Evolutionary conservation across 2,113 vertebrate species (phyloP), one percentile per base, ranked within the genome.

Genomic region (Catharus fuscescens): DNA sequence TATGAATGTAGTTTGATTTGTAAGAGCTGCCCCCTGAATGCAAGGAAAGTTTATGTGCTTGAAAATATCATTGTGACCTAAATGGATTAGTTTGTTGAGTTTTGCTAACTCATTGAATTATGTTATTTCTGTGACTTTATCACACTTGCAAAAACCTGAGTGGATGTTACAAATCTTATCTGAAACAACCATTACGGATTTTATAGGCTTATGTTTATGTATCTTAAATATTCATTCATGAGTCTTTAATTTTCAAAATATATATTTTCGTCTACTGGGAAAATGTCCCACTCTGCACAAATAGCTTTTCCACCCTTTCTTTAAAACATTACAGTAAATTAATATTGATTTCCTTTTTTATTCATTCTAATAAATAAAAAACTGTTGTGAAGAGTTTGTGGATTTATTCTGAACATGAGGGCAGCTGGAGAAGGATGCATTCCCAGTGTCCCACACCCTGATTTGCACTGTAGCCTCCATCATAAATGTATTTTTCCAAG

Each of bases 171-270:
- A 76, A 89, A 48, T 45, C 76, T 94, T 70, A 82, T 59, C 67
- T 81, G 66, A 86, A 95, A n/a, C 36, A 84, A 84, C 64, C 67
- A 26, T 45, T 54, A 60, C 31, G 66, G 61, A 78, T 47, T 76
- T 79, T 66, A 45, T 31, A 44, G 89, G 45, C 62, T 34, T 81
- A 70, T 77, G 12, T 86, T 93, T 79, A 87, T 71, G 38, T 96
- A 94, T 62, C 78, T 48, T 93, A 96, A 97, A 83, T 96, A 96
- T 95, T 97, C 65, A 96, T 94, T 96, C 59, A 92, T 91, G 87
- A 96, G 95, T 95, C 94, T 86, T 96, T 94, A 97, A 97, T 97
- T 97, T 97, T 96, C 53, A 93, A 96, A 96, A 94, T 96, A 94
- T 97, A 97, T 97, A 95, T 54, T 86, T 93, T 69, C 61, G 60